Percentiles rank a stretch among this genome's conserved stretches.
Conservation (phyloP, 1,140 invertebrate species). For the Bombyx mori region DNA sequence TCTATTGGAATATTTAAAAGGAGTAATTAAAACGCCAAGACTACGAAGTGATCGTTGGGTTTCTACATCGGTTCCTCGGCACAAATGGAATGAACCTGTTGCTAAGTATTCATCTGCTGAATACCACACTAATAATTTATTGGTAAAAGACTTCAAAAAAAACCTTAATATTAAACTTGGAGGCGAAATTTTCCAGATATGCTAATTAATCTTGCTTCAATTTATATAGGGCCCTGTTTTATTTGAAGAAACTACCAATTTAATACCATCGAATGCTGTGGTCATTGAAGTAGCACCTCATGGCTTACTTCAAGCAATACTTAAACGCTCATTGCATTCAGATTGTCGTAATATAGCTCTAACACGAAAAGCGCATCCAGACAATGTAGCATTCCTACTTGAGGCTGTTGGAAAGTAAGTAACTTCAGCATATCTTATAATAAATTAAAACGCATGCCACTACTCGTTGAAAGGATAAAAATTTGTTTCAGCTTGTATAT, state of each 20-base stretch:
- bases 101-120: constrained; percentile 79
- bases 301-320: constrained; percentile 72
- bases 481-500: constrained; percentile 1
- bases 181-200: background rate
- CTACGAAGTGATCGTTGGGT: constrained; percentile 83
- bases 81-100: constrained; percentile 74
- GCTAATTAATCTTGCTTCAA: background rate
- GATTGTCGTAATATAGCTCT: constrained; percentile 76
- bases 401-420: constrained; percentile 70
- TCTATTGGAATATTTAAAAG: constrained; percentile 77
- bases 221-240: constrained; percentile 75
- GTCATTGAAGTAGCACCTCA: constrained; percentile 82
- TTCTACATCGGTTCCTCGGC: constrained; percentile 75
- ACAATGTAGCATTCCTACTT: constrained; percentile 75
- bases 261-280: constrained; percentile 83
- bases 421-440: constrained; percentile 33
- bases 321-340: constrained; percentile 65
- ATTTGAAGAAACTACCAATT: constrained; percentile 83
- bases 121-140: constrained; percentile 89
- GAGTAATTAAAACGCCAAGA: constrained; percentile 37
- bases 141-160: constrained; percentile 38
- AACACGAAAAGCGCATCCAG: constrained; percentile 76
- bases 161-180: background rate
- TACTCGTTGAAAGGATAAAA: background rate
- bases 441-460: background rate